Conservation (phyloP, 2,888 invertebrate genomes). For the Scrobipalpa costella region DNA sequence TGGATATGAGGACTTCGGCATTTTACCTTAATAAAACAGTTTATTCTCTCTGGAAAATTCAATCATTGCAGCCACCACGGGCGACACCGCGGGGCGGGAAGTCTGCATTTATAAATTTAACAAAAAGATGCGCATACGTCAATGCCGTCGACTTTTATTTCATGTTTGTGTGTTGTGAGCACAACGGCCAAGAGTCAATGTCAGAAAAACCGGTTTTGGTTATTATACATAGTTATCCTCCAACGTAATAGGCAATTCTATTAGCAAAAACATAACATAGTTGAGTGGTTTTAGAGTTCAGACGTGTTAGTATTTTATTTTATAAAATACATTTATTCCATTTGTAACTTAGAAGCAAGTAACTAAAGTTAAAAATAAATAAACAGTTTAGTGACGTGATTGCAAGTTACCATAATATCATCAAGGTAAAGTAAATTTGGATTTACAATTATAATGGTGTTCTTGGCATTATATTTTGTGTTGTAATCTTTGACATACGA, state of each 20-base stretch:
- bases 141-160: background rate
- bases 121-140: conserved; percentile 24
- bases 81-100: too few species aligned
- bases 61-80: too few species aligned
- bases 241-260: conserved; percentile 10
- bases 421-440: conserved; percentile 51
- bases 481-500: too few species aligned
- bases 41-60: too few species aligned
- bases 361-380: background rate
- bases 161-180: background rate
- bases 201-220: conserved; percentile 29
- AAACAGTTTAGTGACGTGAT: background rate
- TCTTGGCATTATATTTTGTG: too few species aligned
- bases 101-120: background rate
- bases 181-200: conserved; percentile 27
- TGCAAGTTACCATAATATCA: background rate
- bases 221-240: background rate
- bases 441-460: conserved; percentile 33
- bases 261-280: conserved; percentile 20
- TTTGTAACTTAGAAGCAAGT: background rate
- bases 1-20: too few species aligned
- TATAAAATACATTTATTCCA: background rate
- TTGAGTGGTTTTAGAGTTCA: conserved; percentile 4
- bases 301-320: conserved; percentile 16
- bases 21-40: too few species aligned